Percentiles rank a stretch among this genome's conserved stretches.
phyloP scores from a whole-genome alignment of 2,888 invertebrate species.

The Rutpela maculata region DNA sequence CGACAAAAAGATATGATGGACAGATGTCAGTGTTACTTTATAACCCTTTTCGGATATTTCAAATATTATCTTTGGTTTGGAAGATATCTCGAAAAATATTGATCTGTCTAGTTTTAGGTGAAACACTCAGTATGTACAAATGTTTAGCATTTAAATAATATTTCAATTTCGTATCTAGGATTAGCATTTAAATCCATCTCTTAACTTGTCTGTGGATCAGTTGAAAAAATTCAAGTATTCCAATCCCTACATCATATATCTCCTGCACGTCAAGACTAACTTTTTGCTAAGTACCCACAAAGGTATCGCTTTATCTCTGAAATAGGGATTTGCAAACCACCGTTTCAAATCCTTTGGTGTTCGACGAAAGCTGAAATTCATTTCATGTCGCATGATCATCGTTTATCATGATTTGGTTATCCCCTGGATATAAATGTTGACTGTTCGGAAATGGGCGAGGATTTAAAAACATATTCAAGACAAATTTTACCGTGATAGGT shows the following conservation, averaged over 20 bases:
- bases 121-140: no score
- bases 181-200: background rate
- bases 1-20: no score
- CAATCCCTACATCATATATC: background rate
- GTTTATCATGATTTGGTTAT: slow-evolving; percentile 28
- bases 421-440: slow-evolving; percentile 25
- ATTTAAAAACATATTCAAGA: slow-evolving; percentile 12
- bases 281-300: slow-evolving; percentile 25
- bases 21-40: no score
- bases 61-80: no score
- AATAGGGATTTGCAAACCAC: slow-evolving; percentile 12
- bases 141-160: no score
- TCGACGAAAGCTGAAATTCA: slow-evolving; percentile 10
- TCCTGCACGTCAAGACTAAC: slow-evolving; percentile 4
- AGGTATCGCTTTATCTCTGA: slow-evolving; percentile 20
- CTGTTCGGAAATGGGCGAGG: slow-evolving; percentile 21
- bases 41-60: no score
- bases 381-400: slow-evolving; percentile 8
- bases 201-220: background rate
- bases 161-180: background rate
- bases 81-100: no score
- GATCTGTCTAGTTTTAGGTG: no score
- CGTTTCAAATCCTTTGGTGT: slow-evolving; percentile 15
- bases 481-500: background rate
- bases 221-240: background rate